Conservation (phyloP, 2,113 vertebrate genomes). For the Gymnocephalus cernua region DNA sequence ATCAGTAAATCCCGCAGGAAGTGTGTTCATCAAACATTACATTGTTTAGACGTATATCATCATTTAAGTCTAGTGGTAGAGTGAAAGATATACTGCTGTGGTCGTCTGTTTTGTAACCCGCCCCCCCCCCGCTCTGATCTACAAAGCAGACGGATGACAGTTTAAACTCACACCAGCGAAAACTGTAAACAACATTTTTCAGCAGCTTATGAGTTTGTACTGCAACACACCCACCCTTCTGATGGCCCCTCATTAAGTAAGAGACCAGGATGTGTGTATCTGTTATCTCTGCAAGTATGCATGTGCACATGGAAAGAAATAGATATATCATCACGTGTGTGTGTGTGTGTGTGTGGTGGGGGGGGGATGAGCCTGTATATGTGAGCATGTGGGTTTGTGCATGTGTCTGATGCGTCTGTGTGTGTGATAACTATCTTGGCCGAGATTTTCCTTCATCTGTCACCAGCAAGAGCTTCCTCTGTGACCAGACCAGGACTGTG, state of each 20-base stretch:
- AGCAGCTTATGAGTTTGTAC: constrained; percentile 76
- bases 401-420: too few relatives aligned
- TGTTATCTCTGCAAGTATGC: constrained; percentile 38
- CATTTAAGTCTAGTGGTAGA: constrained; percentile 18
- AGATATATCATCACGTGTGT: constrained; percentile 18
- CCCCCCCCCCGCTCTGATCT: constrained; percentile 16
- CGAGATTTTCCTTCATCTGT: constrained; percentile 73
- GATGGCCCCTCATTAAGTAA: constrained; percentile 68
- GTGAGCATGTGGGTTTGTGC: constrained; percentile 40
- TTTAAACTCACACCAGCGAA: constrained; percentile 70
- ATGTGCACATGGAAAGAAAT: constrained; percentile 19
- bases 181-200: constrained; percentile 83
- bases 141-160: constrained; percentile 58
- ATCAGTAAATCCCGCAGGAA: constrained; percentile 57
- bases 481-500: constrained; percentile 43
- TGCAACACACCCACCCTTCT: constrained; percentile 47
- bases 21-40: constrained; percentile 46
- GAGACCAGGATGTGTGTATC: constrained; percentile 45
- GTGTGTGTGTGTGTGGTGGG: constrained; percentile 2
- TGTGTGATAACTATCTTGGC: constrained; percentile 74
- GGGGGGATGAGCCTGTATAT: constrained; percentile 11
- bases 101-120: constrained; percentile 26
- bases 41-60: constrained; percentile 47
- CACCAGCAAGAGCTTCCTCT: constrained; percentile 65
- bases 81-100: constrained; percentile 33